Percentiles rank a stretch among this genome's conserved stretches.
Evolutionary conservation across 2,888 invertebrate genomes (phyloP).

Genomic region (Sphecodes monilicornis): DNA sequence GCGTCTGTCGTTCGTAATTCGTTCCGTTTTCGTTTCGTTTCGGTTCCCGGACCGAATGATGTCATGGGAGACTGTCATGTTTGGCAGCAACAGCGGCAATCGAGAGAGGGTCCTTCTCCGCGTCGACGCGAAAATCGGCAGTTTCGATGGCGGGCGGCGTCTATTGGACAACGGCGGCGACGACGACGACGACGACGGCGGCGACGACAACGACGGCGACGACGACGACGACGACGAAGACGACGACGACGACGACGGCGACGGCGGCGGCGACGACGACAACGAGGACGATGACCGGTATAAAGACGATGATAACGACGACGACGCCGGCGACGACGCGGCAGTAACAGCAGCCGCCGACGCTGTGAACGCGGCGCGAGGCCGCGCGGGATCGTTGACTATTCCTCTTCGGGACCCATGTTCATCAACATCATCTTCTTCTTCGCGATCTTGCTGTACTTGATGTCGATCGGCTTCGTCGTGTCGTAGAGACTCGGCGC

Average conservation of each 20-base stretch:
- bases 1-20: not conserved
- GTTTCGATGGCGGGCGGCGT: slow-evolving; percentile 68
- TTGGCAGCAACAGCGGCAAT: slow-evolving; percentile 41
- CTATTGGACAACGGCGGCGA: slow-evolving; percentile 33
- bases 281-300: not conserved
- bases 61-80: slow-evolving; percentile 23
- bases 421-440: slow-evolving; percentile 94
- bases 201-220: slow-evolving; percentile 6
- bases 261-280: slow-evolving; percentile 27
- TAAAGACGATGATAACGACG: slow-evolving; percentile 16
- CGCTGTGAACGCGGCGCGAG: slow-evolving; percentile 62
- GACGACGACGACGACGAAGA: slow-evolving; percentile 15
- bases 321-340: slow-evolving; percentile 41
- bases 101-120: slow-evolving; percentile 68
- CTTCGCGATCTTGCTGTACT: slow-evolving; percentile 96
- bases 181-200: slow-evolving; percentile 9
- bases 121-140: slow-evolving; percentile 73
- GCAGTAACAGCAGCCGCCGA: slow-evolving; percentile 25
- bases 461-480: slow-evolving; percentile 94
- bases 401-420: slow-evolving; percentile 91
- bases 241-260: slow-evolving; percentile 27
- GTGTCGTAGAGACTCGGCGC: slow-evolving; percentile 97
- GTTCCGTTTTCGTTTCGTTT: slow-evolving; percentile 13
- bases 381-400: slow-evolving; percentile 80
- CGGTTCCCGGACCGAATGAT: not conserved